Base-by-base conservation (phyloP, 2,797 vertebrate genomes). In the Gouania willdenowi region DNA sequence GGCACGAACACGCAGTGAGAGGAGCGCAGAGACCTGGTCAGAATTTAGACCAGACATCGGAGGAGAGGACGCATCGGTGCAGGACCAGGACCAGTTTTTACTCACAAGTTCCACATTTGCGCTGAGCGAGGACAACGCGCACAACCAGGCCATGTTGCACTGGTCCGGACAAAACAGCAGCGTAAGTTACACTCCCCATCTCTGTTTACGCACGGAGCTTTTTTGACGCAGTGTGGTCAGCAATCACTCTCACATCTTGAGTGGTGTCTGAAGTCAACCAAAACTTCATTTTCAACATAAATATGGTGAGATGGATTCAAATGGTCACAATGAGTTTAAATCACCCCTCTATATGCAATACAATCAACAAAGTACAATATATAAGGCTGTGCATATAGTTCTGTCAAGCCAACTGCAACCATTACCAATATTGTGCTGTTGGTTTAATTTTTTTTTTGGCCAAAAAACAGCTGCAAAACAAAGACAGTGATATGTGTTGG, bases 81-180 rank as follows among this genome's bases (percentile, higher is more conserved):
- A 87, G 59, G 82, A 89, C 37, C 81, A 62, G 81, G 90, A 88
- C 66, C 91, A 92, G 75, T 81, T 92, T 71, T 76, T 76, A 46
- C 82, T 94, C 74, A 87, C 78, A 54, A 92, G 91, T 81, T 91
- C 88, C 17, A 92, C 89, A 9, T 94, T 93, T 57, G 87, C 92
- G 1, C 86, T 95, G 21, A 75, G 86, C 0, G 92, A 91, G 11
- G 93, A 94, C 71, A 92, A 91, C 0, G 93, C 93, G n/a, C 93
- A 95, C 57, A 94, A 95, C 71, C 93, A 95, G 78, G 93, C 93
- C 38, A 94, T 94, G 93, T 93, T 94, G 64, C 93, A 94, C 75
- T 95, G 93, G 92, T 94, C 93, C 1, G 93, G 93, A 6, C 92
- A 93, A 63, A 94, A 94, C 87, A 95, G 92, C 72, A 94, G 92